Percentiles rank a stretch among this genome's conserved stretches.
Evolutionary conservation across 53 echinoderm and acorn worm genomes (phyloP).

Genomic region (Patiria pectinifera): DNA sequence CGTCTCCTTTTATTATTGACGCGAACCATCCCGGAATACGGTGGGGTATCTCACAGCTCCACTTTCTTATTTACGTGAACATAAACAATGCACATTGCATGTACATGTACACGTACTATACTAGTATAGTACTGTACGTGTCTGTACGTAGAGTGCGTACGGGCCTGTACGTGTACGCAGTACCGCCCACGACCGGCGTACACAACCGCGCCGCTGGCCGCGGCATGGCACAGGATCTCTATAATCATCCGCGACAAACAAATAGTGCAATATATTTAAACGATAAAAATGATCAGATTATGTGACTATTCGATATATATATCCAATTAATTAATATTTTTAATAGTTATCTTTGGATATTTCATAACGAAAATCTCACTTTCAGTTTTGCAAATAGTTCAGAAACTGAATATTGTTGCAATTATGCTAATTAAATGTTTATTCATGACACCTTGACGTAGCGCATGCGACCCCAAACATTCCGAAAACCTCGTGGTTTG

Average conservation of each 20-base stretch:
- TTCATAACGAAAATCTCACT: not conserved
- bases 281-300: no score
- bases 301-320: no score
- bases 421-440: conserved; percentile 52
- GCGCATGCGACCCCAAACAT: conserved; percentile 11
- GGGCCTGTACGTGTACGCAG: no score
- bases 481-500: conserved; percentile 39
- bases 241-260: not conserved
- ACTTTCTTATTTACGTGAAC: not conserved
- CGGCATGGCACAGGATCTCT: not conserved
- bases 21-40: no score
- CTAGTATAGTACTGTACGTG: no score
- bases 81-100: not conserved
- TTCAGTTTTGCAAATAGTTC: not conserved
- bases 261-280: not conserved
- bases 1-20: no score
- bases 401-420: not conserved
- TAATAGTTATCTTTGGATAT: not conserved
- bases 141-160: no score
- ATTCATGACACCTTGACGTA: conserved; percentile 8
- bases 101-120: no score
- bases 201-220: no score
- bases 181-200: no score
- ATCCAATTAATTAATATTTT: no score
- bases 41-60: not conserved